Conservation (phyloP, 2,888 invertebrate species). For the Cremastinae sp. region DNA sequence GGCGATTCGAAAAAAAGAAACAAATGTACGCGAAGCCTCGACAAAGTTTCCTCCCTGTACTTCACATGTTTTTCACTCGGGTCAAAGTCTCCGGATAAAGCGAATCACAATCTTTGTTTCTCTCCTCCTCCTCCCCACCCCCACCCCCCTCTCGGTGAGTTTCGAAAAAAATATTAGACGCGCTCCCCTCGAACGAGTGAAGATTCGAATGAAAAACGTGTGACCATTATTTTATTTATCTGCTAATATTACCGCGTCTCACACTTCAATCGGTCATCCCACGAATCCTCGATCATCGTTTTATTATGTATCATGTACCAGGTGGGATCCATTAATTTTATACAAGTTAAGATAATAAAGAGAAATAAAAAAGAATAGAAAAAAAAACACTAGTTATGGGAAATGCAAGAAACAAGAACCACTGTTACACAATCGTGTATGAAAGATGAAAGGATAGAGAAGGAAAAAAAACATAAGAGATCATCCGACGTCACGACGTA, state of each 20-base stretch:
- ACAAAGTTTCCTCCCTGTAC: conserved; percentile 51
- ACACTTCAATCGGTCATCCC: conserved; percentile 38
- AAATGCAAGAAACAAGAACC: conserved; percentile 35
- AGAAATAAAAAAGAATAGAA: not conserved
- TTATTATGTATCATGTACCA: conserved; percentile 55
- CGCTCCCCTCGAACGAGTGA: not conserved
- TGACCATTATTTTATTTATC: conserved; percentile 44
- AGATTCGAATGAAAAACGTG: conserved; percentile 39
- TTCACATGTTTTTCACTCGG: conserved; percentile 59
- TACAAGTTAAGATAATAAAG: conserved; percentile 53
- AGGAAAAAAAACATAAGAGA: conserved; percentile 15
- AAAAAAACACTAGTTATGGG: conserved; percentile 39
- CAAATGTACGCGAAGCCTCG: conserved; percentile 59
- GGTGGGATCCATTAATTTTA: conserved; percentile 59
- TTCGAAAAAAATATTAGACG: not conserved
- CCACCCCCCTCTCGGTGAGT: conserved; percentile 22
- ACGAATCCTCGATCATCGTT: conserved; percentile 41
- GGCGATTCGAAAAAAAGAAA: conserved; percentile 55
- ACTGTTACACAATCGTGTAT: conserved; percentile 34
- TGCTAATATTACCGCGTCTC: conserved; percentile 25
- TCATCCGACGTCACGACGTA: conserved; percentile 40
- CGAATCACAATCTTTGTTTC: conserved; percentile 40
- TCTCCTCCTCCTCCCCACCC: conserved; percentile 52
- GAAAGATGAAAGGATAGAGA: conserved; percentile 17
- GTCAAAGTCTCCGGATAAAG: not conserved